phyloP scores from a whole-genome alignment of 2,113 vertebrate species.

The Lampris megalopsis region DNA sequence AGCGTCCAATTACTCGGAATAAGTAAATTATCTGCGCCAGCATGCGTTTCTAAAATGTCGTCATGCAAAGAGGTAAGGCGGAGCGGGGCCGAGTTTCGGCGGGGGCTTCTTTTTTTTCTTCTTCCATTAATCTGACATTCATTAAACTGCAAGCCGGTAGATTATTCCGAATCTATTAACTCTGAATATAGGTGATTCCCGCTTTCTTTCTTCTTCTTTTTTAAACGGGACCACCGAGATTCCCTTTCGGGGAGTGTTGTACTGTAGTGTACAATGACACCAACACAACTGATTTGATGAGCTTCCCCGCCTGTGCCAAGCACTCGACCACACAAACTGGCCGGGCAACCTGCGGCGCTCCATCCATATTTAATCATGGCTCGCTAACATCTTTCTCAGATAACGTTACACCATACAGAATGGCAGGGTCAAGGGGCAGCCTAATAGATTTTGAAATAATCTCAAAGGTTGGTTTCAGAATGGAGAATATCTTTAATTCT shows the following conservation, averaged over 20 bases:
- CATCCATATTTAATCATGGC: constrained; percentile 85
- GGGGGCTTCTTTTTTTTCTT: constrained; percentile 61
- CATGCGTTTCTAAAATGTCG: constrained; percentile 98
- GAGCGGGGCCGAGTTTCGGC: constrained; percentile 11
- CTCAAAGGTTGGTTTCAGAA: neutral
- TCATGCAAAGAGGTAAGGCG: constrained; percentile 85
- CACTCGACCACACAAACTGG: constrained; percentile 76
- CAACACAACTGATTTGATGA: constrained; percentile 81
- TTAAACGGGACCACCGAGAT: constrained; percentile 86
- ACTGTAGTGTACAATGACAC: constrained; percentile 74
- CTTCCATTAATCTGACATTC: constrained; percentile 93
- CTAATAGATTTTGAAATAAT: constrained; percentile 10
- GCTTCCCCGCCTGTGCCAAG: constrained; percentile 71
- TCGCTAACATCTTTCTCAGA: constrained; percentile 71
- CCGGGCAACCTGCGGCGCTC: constrained; percentile 81
- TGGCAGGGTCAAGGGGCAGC: constrained; percentile 33
- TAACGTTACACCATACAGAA: constrained; percentile 73
- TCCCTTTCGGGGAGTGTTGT: constrained; percentile 83
- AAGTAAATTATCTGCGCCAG: constrained; percentile 98
- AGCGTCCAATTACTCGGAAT: constrained; percentile 99
- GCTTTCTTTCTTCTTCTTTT: constrained; percentile 66
- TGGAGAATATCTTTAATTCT: neutral
- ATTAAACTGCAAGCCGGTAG: constrained; percentile 91
- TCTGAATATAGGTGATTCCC: constrained; percentile 96
- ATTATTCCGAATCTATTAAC: constrained; percentile 95